Evolutionary conservation across 2,888 invertebrate genomes (phyloP).

Genomic region (Cephus pulcher): DNA sequence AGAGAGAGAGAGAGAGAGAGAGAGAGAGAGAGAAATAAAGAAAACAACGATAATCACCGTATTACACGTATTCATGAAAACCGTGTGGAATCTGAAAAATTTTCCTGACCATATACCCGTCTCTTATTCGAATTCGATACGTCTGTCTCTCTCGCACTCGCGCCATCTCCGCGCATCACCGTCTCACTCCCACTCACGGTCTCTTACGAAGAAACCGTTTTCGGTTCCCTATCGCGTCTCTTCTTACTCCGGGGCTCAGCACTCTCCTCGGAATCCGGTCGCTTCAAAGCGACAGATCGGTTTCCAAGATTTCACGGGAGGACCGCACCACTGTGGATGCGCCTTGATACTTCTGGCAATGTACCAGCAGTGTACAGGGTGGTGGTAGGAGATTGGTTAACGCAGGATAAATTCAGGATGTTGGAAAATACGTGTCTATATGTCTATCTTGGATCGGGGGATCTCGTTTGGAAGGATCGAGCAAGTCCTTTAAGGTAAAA

Average conservation of each 20-base stretch:
- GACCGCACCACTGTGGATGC: background rate
- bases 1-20: conserved; percentile 3
- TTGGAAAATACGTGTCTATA: background rate
- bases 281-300: background rate
- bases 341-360: background rate
- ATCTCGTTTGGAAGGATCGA: too few species aligned
- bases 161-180: too few species aligned
- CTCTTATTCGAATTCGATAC: background rate
- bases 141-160: background rate
- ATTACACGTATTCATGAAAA: background rate
- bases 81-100: background rate
- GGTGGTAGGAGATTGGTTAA: background rate
- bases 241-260: background rate
- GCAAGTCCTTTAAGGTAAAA: background rate
- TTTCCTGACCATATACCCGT: background rate
- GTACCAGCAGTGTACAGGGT: background rate
- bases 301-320: background rate
- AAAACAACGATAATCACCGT: background rate
- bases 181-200: background rate
- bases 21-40: background rate
- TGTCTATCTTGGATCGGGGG: background rate
- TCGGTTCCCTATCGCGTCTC: background rate
- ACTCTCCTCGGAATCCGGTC: background rate
- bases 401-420: background rate
- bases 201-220: background rate